phyloP scores from a whole-genome alignment of 2,888 invertebrate genomes.

The Drosophila bunnanda region DNA sequence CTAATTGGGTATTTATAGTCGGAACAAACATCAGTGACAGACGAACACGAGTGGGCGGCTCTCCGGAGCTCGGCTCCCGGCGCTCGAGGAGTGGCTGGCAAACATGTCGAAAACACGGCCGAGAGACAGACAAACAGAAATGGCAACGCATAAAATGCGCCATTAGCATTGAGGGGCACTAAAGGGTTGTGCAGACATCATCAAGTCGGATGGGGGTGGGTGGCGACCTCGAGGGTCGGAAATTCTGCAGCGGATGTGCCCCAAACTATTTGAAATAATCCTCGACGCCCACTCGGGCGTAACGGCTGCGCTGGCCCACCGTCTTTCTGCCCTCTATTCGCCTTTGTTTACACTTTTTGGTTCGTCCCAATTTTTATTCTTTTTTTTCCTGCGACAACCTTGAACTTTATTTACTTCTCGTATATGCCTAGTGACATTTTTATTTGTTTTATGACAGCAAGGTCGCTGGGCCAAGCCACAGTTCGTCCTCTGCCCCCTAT shows the following conservation, averaged over 20 bases:
- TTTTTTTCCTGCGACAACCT: conserved; percentile 51
- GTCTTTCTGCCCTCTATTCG: conserved; percentile 27
- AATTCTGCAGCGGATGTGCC: conserved; percentile 78
- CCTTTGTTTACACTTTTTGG: conserved; percentile 50
- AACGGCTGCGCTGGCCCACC: conserved; percentile 36
- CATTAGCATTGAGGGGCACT: conserved; percentile 65
- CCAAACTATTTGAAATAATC: conserved; percentile 75
- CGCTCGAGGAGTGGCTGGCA: conserved; percentile 48
- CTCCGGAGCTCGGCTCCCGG: conserved; percentile 16
- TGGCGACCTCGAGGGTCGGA: conserved; percentile 53
- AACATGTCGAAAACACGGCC: conserved; percentile 65
- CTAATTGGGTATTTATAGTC: conserved; percentile 78
- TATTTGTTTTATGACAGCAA: conserved; percentile 67
- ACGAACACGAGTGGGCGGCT: conserved; percentile 24
- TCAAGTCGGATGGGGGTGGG: conserved; percentile 22
- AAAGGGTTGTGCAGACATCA: conserved; percentile 51
- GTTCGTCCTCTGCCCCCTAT: conserved; percentile 7
- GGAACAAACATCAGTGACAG: conserved; percentile 35
- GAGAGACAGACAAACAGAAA: conserved; percentile 63
- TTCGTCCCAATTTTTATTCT: conserved; percentile 26
- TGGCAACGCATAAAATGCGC: conserved; percentile 71
- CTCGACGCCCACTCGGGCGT: conserved; percentile 48
- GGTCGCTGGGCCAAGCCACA: conserved; percentile 59
- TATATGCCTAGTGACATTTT: conserved; percentile 64
- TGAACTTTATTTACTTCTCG: conserved; percentile 59